phyloP scores from a whole-genome alignment of 92 coral and sea anemone genomes.

The Zoanthus sociatus region DNA sequence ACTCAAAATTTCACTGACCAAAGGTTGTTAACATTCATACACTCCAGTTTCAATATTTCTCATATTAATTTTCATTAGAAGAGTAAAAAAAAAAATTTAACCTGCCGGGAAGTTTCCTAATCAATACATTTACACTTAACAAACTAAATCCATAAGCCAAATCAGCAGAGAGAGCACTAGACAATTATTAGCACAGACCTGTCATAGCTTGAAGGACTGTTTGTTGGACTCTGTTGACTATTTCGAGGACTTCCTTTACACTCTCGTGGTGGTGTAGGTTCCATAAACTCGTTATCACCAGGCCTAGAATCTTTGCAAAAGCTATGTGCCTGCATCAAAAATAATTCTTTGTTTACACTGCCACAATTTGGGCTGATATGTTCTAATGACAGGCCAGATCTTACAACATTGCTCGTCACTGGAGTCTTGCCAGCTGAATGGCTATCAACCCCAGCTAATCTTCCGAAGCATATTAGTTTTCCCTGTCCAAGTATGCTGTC shows the following conservation, averaged over 20 bases:
- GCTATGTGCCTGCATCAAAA: constrained; percentile 28
- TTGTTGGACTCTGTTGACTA: constrained; percentile 10
- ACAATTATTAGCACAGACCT: background rate
- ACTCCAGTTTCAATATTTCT: no score
- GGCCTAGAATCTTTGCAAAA: constrained; percentile 21
- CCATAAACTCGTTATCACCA: constrained; percentile 25
- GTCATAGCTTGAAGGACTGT: constrained; percentile 12
- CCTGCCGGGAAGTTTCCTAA: no score
- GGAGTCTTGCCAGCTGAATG: background rate
- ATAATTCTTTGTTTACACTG: constrained; percentile 1
- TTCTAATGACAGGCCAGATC: background rate
- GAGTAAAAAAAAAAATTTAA: no score
- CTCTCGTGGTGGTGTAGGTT: constrained; percentile 34
- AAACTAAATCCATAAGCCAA: no score
- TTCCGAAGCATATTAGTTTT: constrained; percentile 85
- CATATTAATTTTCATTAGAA: no score
- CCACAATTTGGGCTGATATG: constrained; percentile 1
- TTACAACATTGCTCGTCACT: background rate
- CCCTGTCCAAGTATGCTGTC: constrained; percentile 93
- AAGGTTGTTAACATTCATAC: no score
- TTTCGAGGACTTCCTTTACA: constrained; percentile 17
- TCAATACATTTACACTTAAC: no score
- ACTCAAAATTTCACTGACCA: no score
- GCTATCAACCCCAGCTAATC: constrained; percentile 40
- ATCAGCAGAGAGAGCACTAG: no score